These are phyloP conservation scores for Atopsyche davidsoni DNA, from an alignment of 1,140 invertebrate genomes.

Conservation along the genomic window DNA sequence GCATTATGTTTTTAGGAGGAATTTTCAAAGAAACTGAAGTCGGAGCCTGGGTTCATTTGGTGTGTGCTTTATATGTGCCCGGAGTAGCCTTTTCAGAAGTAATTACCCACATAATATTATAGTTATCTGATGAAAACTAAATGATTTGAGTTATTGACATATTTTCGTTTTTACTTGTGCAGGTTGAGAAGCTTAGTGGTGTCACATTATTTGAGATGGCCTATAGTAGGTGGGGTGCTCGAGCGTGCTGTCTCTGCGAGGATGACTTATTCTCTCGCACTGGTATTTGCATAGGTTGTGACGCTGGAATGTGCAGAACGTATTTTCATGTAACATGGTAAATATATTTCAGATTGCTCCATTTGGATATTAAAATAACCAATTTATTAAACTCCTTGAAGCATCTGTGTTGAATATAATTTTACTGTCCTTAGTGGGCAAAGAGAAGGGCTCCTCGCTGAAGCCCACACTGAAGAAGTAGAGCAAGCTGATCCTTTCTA, in stretches of 20 bases:
- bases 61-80: conserved; percentile 93
- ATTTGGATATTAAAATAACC: background rate
- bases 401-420: too few species aligned
- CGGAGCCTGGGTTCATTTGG: conserved; percentile 95
- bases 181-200: conserved; percentile 76
- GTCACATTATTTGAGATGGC: conserved; percentile 94
- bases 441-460: conserved; percentile 83
- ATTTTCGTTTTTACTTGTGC: conserved; percentile 6
- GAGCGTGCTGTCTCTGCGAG: conserved; percentile 79
- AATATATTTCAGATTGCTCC: conserved; percentile 21
- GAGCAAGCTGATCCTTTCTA: conserved; percentile 96
- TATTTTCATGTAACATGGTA: conserved; percentile 98
- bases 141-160: too few species aligned
- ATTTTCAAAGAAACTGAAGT: conserved; percentile 96
- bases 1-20: conserved; percentile 57
- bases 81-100: conserved; percentile 95
- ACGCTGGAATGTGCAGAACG: conserved; percentile 95
- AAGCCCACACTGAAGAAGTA: conserved; percentile 87
- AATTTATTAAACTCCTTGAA: too few species aligned
- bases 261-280: conserved; percentile 81
- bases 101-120: conserved; percentile 15
- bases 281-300: conserved; percentile 93
- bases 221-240: conserved; percentile 90
- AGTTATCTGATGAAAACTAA: too few species aligned
- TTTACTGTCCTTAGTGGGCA: conserved; percentile 70